Percentiles rank a stretch among this genome's conserved stretches.
These are phyloP conservation scores for Macrocentrus cingulum DNA, from an alignment of 1,140 invertebrate genomes.

Conservation along the genomic window DNA sequence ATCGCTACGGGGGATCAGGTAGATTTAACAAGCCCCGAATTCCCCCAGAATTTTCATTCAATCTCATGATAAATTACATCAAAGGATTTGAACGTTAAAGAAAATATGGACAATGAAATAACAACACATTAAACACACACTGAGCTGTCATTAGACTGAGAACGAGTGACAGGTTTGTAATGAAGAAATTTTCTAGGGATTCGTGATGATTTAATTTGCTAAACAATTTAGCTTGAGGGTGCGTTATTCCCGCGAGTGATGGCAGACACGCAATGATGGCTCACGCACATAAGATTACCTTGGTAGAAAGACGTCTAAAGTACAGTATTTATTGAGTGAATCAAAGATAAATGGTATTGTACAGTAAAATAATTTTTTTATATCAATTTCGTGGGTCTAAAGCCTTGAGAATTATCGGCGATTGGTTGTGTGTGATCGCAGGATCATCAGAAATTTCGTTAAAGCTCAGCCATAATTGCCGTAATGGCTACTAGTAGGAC, in stretches of 20 bases:
- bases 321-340: too few species aligned
- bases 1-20: background rate
- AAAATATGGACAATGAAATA: too few species aligned
- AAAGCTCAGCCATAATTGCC: constrained; percentile 1
- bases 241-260: constrained; percentile 1
- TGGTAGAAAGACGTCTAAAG: too few species aligned
- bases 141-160: too few species aligned
- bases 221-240: constrained; percentile 7
- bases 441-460: constrained; percentile 6
- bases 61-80: too few species aligned
- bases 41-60: background rate
- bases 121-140: too few species aligned
- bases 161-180: constrained; percentile 17
- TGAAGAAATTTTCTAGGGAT: constrained; percentile 9
- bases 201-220: constrained; percentile 15
- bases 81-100: too few species aligned
- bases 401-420: too few species aligned
- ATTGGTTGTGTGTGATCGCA: background rate
- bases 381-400: too few species aligned
- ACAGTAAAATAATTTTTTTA: too few species aligned
- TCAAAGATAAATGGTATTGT: too few species aligned
- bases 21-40: background rate
- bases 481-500: constrained; percentile 6
- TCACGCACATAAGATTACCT: background rate
- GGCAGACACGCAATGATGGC: background rate